These are phyloP conservation scores for Tamias sibiricus DNA, from an alignment of 2,113 vertebrate genomes.

Conservation along the genomic window DNA sequence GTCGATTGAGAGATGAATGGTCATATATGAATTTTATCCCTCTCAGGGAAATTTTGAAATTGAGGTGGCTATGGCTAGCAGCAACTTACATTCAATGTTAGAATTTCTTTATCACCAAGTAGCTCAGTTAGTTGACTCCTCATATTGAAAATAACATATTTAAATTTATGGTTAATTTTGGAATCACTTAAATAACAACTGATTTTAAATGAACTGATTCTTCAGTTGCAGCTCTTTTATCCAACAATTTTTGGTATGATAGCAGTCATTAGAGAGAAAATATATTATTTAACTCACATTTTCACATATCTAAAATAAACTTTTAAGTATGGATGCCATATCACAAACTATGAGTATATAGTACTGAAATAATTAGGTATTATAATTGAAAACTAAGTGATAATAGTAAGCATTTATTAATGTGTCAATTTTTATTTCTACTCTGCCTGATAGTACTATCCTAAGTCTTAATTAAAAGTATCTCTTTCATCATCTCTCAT, in stretches of 20 bases:
- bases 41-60: slow-evolving; percentile 80
- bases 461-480: slow-evolving; percentile 8
- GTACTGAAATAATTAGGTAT: neutral
- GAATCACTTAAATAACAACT: neutral
- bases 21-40: slow-evolving; percentile 74
- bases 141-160: neutral
- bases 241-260: neutral
- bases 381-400: neutral
- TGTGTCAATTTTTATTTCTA: neutral
- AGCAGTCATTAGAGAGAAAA: neutral
- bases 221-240: neutral
- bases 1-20: slow-evolving; percentile 76
- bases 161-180: neutral
- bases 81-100: slow-evolving; percentile 60
- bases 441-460: neutral
- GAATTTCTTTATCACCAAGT: neutral
- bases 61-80: slow-evolving; percentile 70
- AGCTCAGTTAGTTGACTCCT: neutral
- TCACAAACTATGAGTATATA: neutral
- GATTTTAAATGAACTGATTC: neutral
- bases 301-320: neutral
- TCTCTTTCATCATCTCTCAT: neutral
- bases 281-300: slow-evolving; percentile 9
- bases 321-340: neutral
- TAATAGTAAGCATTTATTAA: neutral